A percentile compares a stretch with the other conserved stretches of the same genome.
Evolutionary conservation across 2,888 invertebrate genomes (phyloP).

Genomic region (Erebia aethiops): DNA sequence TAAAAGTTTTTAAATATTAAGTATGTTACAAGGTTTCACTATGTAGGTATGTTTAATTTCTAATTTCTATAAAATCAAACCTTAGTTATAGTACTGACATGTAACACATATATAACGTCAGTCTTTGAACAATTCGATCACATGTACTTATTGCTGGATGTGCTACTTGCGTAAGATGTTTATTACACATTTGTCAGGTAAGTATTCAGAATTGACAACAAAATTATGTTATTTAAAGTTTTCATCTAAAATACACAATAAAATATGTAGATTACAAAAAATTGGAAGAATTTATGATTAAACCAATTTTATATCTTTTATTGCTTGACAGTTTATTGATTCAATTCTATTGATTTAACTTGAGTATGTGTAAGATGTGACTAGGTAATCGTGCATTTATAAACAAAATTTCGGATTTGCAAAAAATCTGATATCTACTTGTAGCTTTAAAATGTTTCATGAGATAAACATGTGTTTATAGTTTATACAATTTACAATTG

Average conservation of each 20-base stretch:
- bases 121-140: conserved; percentile 77
- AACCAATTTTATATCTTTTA: neutral
- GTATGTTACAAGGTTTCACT: neutral
- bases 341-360: neutral
- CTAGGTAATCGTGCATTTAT: conserved; percentile 10
- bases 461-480: conserved; percentile 53
- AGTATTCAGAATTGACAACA: neutral
- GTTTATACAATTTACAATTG: conserved; percentile 53
- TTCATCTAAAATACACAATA: neutral
- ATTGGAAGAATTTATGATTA: neutral
- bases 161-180: conserved; percentile 39
- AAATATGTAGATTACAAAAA: no score
- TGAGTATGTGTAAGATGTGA: conserved; percentile 29
- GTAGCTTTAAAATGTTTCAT: neutral
- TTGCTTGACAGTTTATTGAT: neutral
- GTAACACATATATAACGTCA: conserved; percentile 52
- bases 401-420: conserved; percentile 8
- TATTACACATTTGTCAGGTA: neutral
- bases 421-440: neutral
- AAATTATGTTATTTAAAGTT: neutral
- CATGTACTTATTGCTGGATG: conserved; percentile 75
- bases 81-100: conserved; percentile 27
- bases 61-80: conserved; percentile 9
- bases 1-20: neutral
- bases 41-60: neutral